Evolutionary conservation across 2,888 invertebrate genomes (phyloP).

Genomic region (Leptinotarsa rubiginosa): DNA sequence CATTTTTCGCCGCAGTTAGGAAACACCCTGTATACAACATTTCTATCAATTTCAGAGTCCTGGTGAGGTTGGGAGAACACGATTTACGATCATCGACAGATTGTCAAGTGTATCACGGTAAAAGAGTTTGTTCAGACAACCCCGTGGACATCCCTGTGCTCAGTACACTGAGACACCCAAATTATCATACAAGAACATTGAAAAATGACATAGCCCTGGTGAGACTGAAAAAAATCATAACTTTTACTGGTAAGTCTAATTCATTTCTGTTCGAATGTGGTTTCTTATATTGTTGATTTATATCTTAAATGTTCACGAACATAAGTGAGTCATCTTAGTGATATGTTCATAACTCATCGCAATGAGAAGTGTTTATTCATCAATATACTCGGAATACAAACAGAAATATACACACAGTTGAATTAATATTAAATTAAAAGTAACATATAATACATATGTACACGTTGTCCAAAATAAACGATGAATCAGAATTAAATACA

Average conservation of each 20-base stretch:
- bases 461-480: no score
- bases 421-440: no score
- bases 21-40: not conserved
- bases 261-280: not conserved
- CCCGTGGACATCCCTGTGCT: conserved; percentile 58
- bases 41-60: conserved; percentile 62
- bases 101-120: conserved; percentile 60
- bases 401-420: no score
- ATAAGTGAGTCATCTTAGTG: no score
- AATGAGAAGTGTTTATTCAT: no score
- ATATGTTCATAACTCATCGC: no score
- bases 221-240: conserved; percentile 54
- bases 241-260: conserved; percentile 40
- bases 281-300: no score
- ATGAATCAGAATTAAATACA: no score
- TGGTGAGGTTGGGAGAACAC: conserved; percentile 74
- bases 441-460: no score
- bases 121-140: conserved; percentile 55
- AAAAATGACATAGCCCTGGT: conserved; percentile 65
- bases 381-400: no score
- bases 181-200: conserved; percentile 54
- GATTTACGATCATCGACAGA: conserved; percentile 65
- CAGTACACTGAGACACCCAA: conserved; percentile 56
- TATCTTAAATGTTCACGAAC: no score
- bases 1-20: no score